Conservation (phyloP, 2,888 invertebrate species). For the Hydrotaea cyrtoneurina region DNA sequence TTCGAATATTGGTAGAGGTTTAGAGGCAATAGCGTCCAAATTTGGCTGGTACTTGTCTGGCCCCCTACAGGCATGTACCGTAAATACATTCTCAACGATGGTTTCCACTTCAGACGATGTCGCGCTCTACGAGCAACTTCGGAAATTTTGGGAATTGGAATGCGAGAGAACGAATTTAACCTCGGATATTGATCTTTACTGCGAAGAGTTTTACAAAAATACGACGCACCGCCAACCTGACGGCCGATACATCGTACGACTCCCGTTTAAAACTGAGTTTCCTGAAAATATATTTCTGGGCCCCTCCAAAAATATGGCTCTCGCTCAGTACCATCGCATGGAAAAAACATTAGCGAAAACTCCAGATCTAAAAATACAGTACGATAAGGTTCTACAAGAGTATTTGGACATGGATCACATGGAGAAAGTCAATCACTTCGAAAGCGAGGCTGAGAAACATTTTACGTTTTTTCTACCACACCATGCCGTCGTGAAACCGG, state of each 20-base stretch:
- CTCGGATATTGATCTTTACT: conserved; percentile 5
- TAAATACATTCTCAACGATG: too few relatives aligned
- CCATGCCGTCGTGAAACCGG: conserved; percentile 57
- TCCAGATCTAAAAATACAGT: conserved; percentile 3
- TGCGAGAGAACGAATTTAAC: too few relatives aligned
- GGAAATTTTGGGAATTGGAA: background rate
- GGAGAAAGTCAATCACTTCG: too few relatives aligned
- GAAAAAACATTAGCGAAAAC: too few relatives aligned
- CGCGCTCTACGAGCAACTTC: background rate
- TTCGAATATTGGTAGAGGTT: too few relatives aligned
- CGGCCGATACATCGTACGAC: conserved; percentile 24
- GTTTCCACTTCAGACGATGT: background rate
- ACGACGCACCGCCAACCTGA: background rate
- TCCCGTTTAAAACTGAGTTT: background rate
- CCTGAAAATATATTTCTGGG: conserved; percentile 7
- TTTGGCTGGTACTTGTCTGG: too few relatives aligned
- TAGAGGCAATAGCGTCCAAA: too few relatives aligned
- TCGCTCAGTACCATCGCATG: too few relatives aligned
- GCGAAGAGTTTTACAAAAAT: conserved; percentile 13
- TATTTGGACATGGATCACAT: background rate
- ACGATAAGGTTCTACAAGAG: background rate
- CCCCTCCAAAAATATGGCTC: background rate
- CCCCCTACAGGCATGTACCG: too few relatives aligned
- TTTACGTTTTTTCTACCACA: conserved; percentile 5
- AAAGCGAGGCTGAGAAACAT: background rate